phyloP scores from a whole-genome alignment of 2,888 invertebrate genomes.

The Amblyjoppa fuscipennis region DNA sequence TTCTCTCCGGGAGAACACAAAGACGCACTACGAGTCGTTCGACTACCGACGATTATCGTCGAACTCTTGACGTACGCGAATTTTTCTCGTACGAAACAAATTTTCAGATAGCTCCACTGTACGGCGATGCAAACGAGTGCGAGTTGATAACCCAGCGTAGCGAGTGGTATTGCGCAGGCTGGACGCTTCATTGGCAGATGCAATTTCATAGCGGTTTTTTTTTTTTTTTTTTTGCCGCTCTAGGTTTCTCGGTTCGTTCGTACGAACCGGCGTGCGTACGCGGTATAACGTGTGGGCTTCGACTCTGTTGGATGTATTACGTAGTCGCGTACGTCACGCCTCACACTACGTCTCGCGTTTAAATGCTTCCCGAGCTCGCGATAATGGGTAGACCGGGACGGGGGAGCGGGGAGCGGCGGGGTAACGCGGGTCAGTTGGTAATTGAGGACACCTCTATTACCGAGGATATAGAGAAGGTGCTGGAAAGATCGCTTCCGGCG shows the following conservation, averaged over 20 bases:
- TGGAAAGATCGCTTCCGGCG: conserved; percentile 6
- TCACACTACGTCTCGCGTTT: conserved; percentile 52
- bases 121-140: background rate
- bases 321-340: conserved; percentile 54
- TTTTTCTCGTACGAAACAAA: conserved; percentile 44
- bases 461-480: background rate
- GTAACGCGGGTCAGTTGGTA: conserved; percentile 17
- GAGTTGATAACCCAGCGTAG: conserved; percentile 31
- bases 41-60: background rate
- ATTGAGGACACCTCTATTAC: conserved; percentile 14
- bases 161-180: conserved; percentile 19
- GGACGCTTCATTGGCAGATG: conserved; percentile 41
- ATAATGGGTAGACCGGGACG: background rate
- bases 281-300: conserved; percentile 26
- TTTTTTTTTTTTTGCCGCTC: conserved; percentile 22
- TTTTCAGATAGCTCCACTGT: conserved; percentile 12
- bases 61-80: conserved; percentile 4
- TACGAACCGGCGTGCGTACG: conserved; percentile 7
- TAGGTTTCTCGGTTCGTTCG: conserved; percentile 20
- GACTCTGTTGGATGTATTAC: conserved; percentile 56
- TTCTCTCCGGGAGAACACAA: background rate
- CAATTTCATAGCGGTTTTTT: conserved; percentile 50
- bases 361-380: conserved; percentile 40
- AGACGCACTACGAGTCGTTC: background rate
- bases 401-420: background rate